Evolutionary conservation across 2,113 vertebrate species (phyloP).

Genomic region (Heterochromis multidens): DNA sequence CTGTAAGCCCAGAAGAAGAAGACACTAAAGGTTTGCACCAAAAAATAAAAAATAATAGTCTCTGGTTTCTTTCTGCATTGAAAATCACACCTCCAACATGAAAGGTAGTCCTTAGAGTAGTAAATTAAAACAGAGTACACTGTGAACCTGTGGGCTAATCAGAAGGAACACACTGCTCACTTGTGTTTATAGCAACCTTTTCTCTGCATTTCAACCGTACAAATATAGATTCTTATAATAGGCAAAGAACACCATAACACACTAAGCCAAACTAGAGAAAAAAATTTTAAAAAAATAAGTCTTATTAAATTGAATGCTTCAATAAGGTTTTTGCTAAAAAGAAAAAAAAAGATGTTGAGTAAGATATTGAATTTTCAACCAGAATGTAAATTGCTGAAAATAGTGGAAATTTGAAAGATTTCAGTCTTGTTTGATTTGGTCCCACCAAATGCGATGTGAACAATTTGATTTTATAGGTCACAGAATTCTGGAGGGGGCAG

Average conservation of each 20-base stretch:
- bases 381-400: neutral
- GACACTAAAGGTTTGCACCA: neutral
- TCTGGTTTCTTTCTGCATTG: neutral
- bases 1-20: neutral
- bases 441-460: neutral
- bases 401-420: neutral
- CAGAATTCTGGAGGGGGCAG: rapidly evolving
- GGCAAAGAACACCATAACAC: neutral
- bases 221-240: neutral
- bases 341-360: neutral
- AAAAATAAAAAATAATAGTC: neutral
- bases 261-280: neutral
- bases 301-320: neutral
- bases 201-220: neutral
- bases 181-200: neutral
- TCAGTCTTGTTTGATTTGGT: neutral
- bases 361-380: neutral
- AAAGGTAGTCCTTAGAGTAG: neutral
- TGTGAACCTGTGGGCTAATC: neutral
- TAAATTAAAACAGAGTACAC: neutral
- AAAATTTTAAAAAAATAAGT: neutral
- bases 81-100: neutral
- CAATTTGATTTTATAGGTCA: neutral
- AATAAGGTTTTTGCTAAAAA: neutral
- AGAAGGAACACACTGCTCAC: neutral